Evolutionary conservation across 1,140 invertebrate species (phyloP).

Genomic region (Daktulosphaira vitifoliae): DNA sequence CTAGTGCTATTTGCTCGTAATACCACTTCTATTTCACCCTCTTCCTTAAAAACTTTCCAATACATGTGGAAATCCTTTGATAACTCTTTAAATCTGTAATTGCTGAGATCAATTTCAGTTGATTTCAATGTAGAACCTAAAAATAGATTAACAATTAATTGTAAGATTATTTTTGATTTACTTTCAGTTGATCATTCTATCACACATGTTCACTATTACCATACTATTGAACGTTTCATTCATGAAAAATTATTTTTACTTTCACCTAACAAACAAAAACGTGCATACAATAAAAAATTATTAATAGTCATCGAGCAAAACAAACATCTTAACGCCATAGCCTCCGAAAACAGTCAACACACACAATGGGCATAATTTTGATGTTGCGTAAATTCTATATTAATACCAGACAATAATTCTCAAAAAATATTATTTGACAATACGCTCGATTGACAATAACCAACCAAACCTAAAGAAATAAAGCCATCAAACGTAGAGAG

Average conservation of each 20-base stretch:
- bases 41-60: constrained; percentile 71
- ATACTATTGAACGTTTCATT: no score
- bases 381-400: constrained; percentile 11
- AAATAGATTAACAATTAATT: constrained; percentile 39
- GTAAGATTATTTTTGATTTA: neutral
- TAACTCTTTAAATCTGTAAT: constrained; percentile 61
- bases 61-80: constrained; percentile 65
- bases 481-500: no score
- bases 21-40: constrained; percentile 73
- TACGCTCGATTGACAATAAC: no score
- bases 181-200: no score
- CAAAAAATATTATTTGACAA: no score
- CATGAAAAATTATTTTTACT: neutral
- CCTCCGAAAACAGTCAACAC: neutral
- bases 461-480: no score
- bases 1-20: constrained; percentile 73
- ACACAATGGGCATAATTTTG: constrained; percentile 14
- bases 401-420: no score
- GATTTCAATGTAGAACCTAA: constrained; percentile 57
- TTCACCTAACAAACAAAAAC: neutral
- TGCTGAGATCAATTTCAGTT: constrained; percentile 54
- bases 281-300: neutral
- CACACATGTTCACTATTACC: no score
- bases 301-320: neutral
- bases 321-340: neutral